Percentiles rank a stretch among this genome's conserved stretches.
phyloP scores from a whole-genome alignment of 53 echinoderm and acorn worm species.

The Hippasteria phrygiana region DNA sequence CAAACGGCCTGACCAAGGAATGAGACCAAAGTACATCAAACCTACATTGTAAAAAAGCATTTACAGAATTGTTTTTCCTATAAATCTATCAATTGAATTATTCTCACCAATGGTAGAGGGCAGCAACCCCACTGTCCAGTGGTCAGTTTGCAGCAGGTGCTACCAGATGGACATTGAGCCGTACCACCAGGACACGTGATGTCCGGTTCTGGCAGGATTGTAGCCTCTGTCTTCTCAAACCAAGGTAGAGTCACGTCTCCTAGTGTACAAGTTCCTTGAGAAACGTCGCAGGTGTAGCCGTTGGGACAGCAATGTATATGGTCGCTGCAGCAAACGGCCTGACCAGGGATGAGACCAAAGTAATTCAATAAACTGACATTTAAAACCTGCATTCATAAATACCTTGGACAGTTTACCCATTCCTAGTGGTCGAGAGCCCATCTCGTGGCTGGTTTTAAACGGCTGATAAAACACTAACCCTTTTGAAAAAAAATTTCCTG shows the following conservation, averaged over 20 bases:
- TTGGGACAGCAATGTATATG: slow-evolving; percentile 66
- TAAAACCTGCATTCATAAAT: too few species aligned
- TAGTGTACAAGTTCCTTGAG: slow-evolving; percentile 48
- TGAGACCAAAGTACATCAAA: slow-evolving; percentile 33
- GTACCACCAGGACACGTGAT: slow-evolving; percentile 49
- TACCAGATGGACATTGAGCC: slow-evolving; percentile 24
- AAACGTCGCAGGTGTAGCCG: slow-evolving; percentile 63
- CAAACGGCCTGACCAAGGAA: slow-evolving; percentile 55
- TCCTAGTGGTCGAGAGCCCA: too few species aligned
- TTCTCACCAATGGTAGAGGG: background rate
- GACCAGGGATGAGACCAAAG: background rate
- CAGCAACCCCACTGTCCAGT: slow-evolving; percentile 74
- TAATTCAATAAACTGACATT: too few species aligned
- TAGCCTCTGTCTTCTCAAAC: slow-evolving; percentile 26
- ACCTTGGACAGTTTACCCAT: too few species aligned
- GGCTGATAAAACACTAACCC: too few species aligned
- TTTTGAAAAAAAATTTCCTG: too few species aligned
- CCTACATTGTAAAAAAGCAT: too few species aligned
- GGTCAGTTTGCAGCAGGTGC: slow-evolving; percentile 60
- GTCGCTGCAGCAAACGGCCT: slow-evolving; percentile 44
- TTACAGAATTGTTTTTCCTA: too few species aligned
- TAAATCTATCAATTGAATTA: too few species aligned
- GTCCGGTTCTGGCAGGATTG: background rate
- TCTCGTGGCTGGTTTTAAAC: too few species aligned
- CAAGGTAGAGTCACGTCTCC: slow-evolving; percentile 40